Conservation (phyloP, 2,797 vertebrate genomes). For the Phylloscopus collybita region DNA sequence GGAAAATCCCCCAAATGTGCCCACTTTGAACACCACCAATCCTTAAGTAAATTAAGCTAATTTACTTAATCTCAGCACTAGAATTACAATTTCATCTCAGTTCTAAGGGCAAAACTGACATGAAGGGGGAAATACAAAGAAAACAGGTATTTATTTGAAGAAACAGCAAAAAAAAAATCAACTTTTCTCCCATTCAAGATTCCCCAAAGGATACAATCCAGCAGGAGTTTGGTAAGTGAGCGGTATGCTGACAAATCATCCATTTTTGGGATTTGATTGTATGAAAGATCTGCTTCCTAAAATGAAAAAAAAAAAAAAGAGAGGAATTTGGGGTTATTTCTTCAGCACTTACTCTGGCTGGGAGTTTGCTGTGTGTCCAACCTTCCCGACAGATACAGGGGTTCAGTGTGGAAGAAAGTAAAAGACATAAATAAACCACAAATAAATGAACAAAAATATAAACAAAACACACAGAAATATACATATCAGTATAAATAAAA, state of each 20-base stretch:
- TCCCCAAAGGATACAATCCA: conserved; percentile 91
- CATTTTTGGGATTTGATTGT: conserved; percentile 87
- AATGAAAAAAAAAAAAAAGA: conserved; percentile 8
- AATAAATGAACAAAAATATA: neutral
- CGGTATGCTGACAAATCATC: conserved; percentile 82
- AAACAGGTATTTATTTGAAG: neutral
- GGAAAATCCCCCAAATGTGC: neutral
- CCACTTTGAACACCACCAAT: neutral
- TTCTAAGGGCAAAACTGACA: neutral
- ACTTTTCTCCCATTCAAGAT: neutral
- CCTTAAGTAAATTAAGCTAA: neutral
- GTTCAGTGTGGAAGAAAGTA: neutral
- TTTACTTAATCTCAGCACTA: neutral
- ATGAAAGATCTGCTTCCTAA: conserved; percentile 90
- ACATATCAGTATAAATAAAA: neutral
- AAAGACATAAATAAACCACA: neutral
- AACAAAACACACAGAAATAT: too few species aligned
- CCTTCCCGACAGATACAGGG: neutral
- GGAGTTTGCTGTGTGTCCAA: neutral
- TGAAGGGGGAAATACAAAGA: neutral
- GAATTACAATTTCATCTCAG: neutral
- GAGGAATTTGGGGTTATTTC: neutral
- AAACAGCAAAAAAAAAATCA: neutral
- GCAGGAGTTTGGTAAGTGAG: conserved; percentile 82
- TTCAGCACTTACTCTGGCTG: neutral